phyloP scores from a whole-genome alignment of 2,113 vertebrate species.

The Agapornis roseicollis region DNA sequence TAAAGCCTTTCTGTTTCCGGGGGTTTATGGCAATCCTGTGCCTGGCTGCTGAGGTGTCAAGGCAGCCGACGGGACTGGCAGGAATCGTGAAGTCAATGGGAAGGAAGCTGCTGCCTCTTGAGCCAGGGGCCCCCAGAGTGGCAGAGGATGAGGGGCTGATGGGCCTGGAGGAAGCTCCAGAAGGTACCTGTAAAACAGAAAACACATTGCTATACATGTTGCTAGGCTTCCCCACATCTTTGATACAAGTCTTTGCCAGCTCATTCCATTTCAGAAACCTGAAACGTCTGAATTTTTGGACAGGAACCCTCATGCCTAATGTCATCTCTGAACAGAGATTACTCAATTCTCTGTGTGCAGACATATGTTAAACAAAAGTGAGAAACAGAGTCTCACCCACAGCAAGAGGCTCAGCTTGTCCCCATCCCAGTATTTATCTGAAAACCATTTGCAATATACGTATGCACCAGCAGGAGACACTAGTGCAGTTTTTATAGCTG shows the following conservation, averaged over 20 bases:
- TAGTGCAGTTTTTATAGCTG: slow-evolving; percentile 14
- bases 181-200: slow-evolving; percentile 73
- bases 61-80: slow-evolving; percentile 75
- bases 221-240: not conserved
- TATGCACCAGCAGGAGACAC: slow-evolving; percentile 56
- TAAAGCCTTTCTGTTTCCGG: slow-evolving; percentile 74
- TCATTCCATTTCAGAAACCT: not conserved
- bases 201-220: accelerated
- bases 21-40: slow-evolving; percentile 85
- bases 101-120: slow-evolving; percentile 11
- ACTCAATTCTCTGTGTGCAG: not conserved
- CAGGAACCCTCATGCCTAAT: not conserved
- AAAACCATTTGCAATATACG: not conserved
- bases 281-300: not conserved
- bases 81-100: slow-evolving; percentile 78
- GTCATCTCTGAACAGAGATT: not conserved
- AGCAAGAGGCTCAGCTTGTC: not conserved
- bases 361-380: not conserved
- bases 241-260: not conserved
- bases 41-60: slow-evolving; percentile 86
- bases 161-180: slow-evolving; percentile 70
- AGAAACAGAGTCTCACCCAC: not conserved
- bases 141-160: slow-evolving; percentile 65
- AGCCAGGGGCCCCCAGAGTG: not conserved
- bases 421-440: not conserved